Evolutionary conservation across 2,113 vertebrate species (phyloP), one percentile per base, ranked within the genome.

Genomic region (Chloroceryle aenea): DNA sequence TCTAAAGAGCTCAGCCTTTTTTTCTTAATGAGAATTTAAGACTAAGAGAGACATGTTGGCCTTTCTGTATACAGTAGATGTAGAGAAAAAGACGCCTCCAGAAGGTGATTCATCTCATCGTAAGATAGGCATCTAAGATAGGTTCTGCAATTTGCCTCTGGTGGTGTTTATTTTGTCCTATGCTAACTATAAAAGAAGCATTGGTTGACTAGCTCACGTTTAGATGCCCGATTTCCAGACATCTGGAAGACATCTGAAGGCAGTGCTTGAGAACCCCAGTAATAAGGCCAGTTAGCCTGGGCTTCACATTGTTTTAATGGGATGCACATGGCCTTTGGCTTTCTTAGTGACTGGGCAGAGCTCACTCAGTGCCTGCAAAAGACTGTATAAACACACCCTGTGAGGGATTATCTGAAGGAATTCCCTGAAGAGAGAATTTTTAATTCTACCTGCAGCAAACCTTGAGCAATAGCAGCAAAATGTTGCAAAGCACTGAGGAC

Each of bases 51-150:
- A 61, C 30, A 45, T 1, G 2, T 72, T 83, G 40, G 27, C 48
- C 25, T 93, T 66, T 92, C 36, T 69, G 26, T 73, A 48, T 45
- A 13, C 32, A 76, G 48, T 48, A 69, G 75, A 66, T n/a, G 32
- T 8, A 90, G 34, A 74, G 87, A 83, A 94, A 71, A 38, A 96
- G 63, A 78, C 90, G 93, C 26, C 92, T 93, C 50, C 66, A 95
- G 73, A 93, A 95, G 32, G 59, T 90, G 88, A 94, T 89, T 96
- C 67, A 92, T 84, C 75, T 84, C 59, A 67, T 73, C 55, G 25
- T 83, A 62, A 88, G 94, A 96, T 94, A 93, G 63, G 50, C 26
- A 93, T 95, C 67, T 80, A 74, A 85, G 87, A 95, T 40, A 95
- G 88, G 63, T 92, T 59, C 66, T 48, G 80, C 1, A 66, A 53